Conservation (phyloP, 2,113 vertebrate species). For the Muntiacus reevesi region DNA sequence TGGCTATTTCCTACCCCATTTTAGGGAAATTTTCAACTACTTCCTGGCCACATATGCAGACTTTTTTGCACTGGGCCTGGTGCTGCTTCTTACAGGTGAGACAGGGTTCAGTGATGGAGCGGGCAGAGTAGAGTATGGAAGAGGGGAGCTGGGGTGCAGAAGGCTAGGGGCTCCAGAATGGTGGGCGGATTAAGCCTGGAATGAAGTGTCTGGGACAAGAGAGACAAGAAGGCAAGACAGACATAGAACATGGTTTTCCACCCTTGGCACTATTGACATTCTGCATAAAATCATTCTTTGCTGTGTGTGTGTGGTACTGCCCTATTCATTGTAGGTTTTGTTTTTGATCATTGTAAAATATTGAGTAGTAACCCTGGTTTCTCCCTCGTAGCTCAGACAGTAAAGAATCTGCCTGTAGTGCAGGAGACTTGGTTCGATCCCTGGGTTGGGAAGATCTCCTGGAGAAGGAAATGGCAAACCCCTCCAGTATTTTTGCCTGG, state of each 20-base stretch:
- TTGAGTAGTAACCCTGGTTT: not conserved
- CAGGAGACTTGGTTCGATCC: not conserved
- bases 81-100: not conserved
- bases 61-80: not conserved
- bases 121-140: not conserved
- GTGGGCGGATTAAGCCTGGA: not conserved
- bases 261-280: not conserved
- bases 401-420: not conserved
- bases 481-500: not conserved
- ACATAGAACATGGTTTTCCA: not conserved
- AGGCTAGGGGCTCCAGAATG: not conserved
- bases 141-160: not conserved
- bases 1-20: no score
- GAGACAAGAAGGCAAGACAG: not conserved
- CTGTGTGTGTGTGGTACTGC: not conserved
- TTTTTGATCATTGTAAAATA: not conserved
- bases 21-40: not conserved
- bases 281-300: not conserved
- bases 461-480: not conserved
- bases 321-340: not conserved
- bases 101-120: not conserved
- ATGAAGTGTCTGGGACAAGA: not conserved
- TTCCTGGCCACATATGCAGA: not conserved
- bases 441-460: not conserved
- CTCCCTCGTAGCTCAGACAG: not conserved